A percentile compares a stretch with the other conserved stretches of the same genome.
phyloP scores from a whole-genome alignment of 2,113 vertebrate genomes.

The Muntiacus reevesi region DNA sequence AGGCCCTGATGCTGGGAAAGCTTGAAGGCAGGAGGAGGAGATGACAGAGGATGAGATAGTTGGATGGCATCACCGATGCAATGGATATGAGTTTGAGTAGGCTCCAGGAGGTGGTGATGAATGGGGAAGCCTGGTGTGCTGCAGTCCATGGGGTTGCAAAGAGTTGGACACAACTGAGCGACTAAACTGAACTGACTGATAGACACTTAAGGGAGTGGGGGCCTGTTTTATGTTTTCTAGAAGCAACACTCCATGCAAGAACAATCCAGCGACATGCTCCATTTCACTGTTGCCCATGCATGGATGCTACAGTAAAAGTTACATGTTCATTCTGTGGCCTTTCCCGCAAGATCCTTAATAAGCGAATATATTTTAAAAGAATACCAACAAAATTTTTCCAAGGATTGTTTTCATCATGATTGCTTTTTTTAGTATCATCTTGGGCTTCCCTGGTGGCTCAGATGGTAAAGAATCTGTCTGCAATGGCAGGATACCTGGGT shows the following conservation, averaged over 20 bases:
- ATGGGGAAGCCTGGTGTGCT: background rate
- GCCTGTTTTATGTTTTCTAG: background rate
- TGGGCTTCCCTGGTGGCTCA: background rate
- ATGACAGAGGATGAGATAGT: background rate
- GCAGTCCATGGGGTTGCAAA: background rate
- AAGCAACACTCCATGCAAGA: background rate
- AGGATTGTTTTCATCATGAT: background rate
- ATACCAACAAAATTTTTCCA: background rate
- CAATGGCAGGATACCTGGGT: background rate
- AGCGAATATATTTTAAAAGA: background rate
- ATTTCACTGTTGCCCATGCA: background rate
- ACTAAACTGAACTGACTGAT: background rate
- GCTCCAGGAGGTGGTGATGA: background rate
- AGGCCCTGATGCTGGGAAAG: background rate
- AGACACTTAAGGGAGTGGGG: background rate
- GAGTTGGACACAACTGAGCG: background rate
- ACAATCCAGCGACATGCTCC: background rate
- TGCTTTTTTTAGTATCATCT: background rate
- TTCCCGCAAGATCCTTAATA: background rate
- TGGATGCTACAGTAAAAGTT: background rate
- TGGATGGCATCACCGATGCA: background rate
- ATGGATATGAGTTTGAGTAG: background rate
- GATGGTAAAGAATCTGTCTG: background rate
- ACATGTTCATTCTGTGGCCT: background rate
- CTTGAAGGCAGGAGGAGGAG: background rate